Base-by-base conservation (phyloP, 1,140 invertebrate species). In the Eubasilissa regina region DNA sequence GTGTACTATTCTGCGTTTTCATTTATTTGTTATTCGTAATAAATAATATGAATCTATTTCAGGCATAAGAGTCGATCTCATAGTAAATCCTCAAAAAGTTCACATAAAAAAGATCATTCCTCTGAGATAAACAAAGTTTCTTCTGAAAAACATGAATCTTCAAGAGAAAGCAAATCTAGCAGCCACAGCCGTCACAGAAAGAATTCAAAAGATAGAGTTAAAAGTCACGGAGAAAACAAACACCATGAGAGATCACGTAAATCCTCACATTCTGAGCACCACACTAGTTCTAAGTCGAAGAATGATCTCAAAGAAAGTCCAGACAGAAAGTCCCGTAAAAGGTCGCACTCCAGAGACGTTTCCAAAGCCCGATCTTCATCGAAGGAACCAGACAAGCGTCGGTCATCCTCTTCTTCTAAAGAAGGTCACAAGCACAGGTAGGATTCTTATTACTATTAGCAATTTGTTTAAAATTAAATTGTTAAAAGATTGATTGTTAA, bases 151-250 rank as follows among this genome's bases (percentile, higher is more conserved):
- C 84, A 85, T 48, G 84, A 82, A 17, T 83, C 82, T 58, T 83
- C 84, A 8, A 82, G 82, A 55, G 85, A 84, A 53, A 84, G 84
- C 10, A 86, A 86, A 73, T 86, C 79, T 19, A 84, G 79, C 74
- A 84, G 80, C n/a, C 21, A 68, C 43, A 76, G 80, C 48, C 78
- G 73, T 13, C 80, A 77, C 68, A 55, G 80, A 85, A 89, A 6
- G 87, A 89, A 9, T 15, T 83, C 0, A 87, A 89, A 68, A 84
- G 84, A 70, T 84, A 87, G 53, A 85, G 84, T 55, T 83, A 89
- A 17, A 76, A 48, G 60, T 0, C 89, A 72, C 43, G 48, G 76
- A 15, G 35, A 70, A 21, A 58, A 53, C 43, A 75, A 77, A 66
- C 48, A 51, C 43, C 68, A 72, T 4, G 75, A 80, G 48, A 51